phyloP scores from a whole-genome alignment of 2,797 vertebrate species.

The Tenualosa thibaudeaui region DNA sequence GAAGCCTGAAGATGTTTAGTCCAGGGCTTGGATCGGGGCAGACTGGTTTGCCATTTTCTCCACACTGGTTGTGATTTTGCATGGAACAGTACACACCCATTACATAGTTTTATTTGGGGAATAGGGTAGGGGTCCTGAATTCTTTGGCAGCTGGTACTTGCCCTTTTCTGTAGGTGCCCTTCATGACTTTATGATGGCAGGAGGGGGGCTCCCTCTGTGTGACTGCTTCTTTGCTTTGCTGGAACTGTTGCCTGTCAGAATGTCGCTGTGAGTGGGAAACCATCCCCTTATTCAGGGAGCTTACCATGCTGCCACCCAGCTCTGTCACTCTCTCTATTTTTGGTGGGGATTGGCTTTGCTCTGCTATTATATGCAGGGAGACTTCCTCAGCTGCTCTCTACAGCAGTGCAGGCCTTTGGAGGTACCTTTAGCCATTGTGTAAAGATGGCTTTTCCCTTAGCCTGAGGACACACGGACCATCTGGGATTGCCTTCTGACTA shows the following conservation, averaged over 20 bases:
- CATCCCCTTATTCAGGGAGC: background rate
- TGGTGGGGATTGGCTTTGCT: no score
- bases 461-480: background rate
- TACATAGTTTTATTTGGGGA: background rate
- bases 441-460: constrained; percentile 6
- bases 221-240: background rate
- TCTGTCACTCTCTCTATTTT: background rate
- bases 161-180: background rate
- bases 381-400: background rate
- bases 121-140: background rate
- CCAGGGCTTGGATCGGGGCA: background rate
- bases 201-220: background rate
- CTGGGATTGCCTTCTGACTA: constrained; percentile 2
- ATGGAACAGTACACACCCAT: background rate
- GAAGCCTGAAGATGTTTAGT: background rate
- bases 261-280: background rate
- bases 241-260: background rate
- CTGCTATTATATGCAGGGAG: no score
- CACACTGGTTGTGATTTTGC: background rate
- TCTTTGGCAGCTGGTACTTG: background rate
- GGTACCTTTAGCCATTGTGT: background rate
- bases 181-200: background rate
- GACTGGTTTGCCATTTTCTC: background rate
- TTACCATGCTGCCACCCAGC: background rate
- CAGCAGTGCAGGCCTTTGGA: background rate